Evolutionary conservation across 2,888 invertebrate genomes (phyloP).

Genomic region (Tineola bisselliella): DNA sequence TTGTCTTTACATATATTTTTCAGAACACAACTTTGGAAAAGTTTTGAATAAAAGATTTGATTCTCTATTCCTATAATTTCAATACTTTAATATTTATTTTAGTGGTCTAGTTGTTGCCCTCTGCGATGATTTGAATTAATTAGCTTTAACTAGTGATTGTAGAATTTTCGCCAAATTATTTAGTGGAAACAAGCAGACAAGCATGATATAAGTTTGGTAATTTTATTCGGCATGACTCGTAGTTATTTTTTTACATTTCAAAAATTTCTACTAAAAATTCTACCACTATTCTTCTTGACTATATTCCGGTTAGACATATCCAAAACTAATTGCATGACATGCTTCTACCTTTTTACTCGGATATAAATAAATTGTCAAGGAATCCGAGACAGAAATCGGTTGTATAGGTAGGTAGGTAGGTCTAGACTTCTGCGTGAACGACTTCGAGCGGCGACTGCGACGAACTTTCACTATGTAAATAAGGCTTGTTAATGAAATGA

Average conservation of each 20-base stretch:
- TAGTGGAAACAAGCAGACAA: constrained; percentile 19
- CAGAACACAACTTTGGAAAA: not conserved
- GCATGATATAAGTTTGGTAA: constrained; percentile 36
- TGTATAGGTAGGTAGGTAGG: not conserved
- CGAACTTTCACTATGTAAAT: not conserved
- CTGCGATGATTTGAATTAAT: not conserved
- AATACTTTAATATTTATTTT: not conserved
- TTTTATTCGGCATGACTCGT: constrained; percentile 51
- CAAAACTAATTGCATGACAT: constrained; percentile 35
- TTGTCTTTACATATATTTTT: not conserved
- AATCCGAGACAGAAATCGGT: not conserved
- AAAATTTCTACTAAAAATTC: constrained; percentile 9
- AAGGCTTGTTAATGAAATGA: too few relatives aligned
- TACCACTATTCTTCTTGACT: not conserved
- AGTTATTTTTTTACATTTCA: constrained; percentile 22
- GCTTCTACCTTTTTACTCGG: not conserved
- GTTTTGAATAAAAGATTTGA: not conserved
- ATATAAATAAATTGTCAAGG: not conserved
- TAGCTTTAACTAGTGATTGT: not conserved
- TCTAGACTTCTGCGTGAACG: not conserved
- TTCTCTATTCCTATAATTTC: not conserved
- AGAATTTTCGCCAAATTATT: not conserved
- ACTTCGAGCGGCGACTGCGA: not conserved
- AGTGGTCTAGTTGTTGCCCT: not conserved
- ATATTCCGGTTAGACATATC: not conserved